Base-by-base conservation (phyloP, 92 coral and sea anemone species). In the Virgularia gustaviana region DNA sequence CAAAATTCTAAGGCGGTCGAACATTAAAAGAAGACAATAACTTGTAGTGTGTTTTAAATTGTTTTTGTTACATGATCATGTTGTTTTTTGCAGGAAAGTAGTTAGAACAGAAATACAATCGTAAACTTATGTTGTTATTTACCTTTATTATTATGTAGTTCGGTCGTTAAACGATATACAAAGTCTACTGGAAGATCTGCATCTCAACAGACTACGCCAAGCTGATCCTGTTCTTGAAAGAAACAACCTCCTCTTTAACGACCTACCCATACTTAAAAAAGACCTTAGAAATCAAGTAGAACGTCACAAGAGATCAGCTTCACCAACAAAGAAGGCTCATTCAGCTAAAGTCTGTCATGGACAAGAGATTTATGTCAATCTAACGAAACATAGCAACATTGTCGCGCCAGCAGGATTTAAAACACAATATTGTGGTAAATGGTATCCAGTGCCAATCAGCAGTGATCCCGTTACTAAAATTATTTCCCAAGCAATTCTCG, bases 401-500 rank as follows among this genome's bases (percentile, higher is more conserved):
- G 34, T 67, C 22, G 74, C 74, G 15, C 74, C 74, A 9, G 27
- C 19, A 15, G 74, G 74, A 28, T 67, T 67, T 20, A 33, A 28
- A 19, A 67, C 74, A 27, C 39, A 25, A 16, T 67, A 67, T 31
- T 67, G 74, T 49, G 74, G 74, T 22, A 25, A n/a, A 28, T 23
- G 37, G 22, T 67, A 19, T 67, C 43, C 32, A 45, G 24, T 67
- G 33, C 74, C 74, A 28, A 36, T 67, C 9, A 59, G 74, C 31
- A 45, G 33, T 28, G 74, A 67, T 36, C 74, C 74, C 8, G 53
- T 67, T 29, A 53, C 53, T n/a, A 51, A 47, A 47, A 67, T 49
- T 49, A n/a, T 67, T 15, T 67, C 74, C 22, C 58, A 67, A 29
- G 74, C 74, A 24, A 67, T 67, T 10, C 0, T 45, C 33, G 74